Percentiles rank a stretch among this genome's conserved stretches.
phyloP scores from a whole-genome alignment of 1,140 invertebrate genomes.

The Ceratina australensis region DNA sequence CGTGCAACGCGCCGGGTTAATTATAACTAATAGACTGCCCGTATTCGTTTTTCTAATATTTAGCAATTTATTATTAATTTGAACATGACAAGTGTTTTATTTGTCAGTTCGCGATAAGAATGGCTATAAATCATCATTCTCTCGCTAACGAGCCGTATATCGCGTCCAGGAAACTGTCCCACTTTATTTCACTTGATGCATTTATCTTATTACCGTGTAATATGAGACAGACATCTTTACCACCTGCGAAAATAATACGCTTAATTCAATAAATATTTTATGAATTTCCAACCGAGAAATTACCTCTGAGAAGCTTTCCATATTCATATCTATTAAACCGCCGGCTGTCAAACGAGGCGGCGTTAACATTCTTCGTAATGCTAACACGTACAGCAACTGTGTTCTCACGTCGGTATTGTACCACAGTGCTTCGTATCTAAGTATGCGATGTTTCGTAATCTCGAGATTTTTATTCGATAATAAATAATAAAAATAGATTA shows the following conservation, averaged over 20 bases:
- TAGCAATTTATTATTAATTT: too few species aligned
- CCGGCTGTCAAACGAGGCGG: not conserved
- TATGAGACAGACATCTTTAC: slow-evolving; percentile 8
- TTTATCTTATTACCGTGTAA: not conserved
- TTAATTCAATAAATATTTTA: not conserved
- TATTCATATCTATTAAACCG: not conserved
- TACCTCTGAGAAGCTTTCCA: slow-evolving; percentile 13
- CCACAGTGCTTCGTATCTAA: slow-evolving; percentile 3
- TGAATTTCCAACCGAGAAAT: not conserved
- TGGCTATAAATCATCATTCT: too few species aligned
- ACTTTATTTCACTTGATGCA: not conserved
- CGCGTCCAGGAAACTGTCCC: too few species aligned
- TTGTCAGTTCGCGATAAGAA: too few species aligned
- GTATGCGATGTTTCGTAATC: not conserved
- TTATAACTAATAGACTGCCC: too few species aligned
- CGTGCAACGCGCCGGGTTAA: too few species aligned
- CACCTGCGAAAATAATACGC: not conserved
- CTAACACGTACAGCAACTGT: not conserved
- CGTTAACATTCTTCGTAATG: not conserved
- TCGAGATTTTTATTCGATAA: too few species aligned
- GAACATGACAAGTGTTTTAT: too few species aligned
- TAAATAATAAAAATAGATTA: too few species aligned
- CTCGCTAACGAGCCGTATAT: too few species aligned
- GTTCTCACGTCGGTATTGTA: not conserved
- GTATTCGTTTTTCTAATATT: too few species aligned